Conservation (phyloP, 2,888 invertebrate genomes). For the Deroplatys truncata region DNA sequence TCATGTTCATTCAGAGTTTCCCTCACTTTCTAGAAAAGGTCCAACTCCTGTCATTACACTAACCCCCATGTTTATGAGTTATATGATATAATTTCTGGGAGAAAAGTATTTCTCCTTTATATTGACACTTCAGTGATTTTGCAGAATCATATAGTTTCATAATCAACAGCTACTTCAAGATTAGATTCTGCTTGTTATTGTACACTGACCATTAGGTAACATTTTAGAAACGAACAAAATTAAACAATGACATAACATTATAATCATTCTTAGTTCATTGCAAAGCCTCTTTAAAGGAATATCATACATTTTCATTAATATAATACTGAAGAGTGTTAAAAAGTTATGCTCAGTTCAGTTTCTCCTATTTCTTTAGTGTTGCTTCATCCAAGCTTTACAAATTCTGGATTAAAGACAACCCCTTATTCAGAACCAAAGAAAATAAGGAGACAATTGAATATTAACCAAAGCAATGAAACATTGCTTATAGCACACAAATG, state of each 20-base stretch:
- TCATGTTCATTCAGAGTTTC: not conserved
- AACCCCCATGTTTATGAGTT: not conserved
- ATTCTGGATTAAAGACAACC: not conserved
- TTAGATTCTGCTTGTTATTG: not conserved
- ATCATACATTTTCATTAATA: not conserved
- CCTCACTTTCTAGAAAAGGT: not conserved
- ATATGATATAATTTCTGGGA: not conserved
- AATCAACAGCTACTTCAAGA: not conserved
- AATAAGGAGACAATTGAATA: not conserved
- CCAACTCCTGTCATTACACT: not conserved
- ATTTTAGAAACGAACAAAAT: not conserved
- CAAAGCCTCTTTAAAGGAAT: not conserved
- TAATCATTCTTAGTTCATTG: not conserved
- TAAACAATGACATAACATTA: not conserved
- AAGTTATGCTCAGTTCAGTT: not conserved
- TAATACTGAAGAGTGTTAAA: not conserved
- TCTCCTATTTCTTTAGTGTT: not conserved
- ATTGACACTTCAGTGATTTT: not conserved
- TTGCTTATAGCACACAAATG: not conserved
- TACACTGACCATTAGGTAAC: not conserved
- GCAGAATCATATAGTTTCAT: not conserved
- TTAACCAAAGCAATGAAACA: not conserved
- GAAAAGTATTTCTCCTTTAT: not conserved
- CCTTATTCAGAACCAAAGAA: not conserved
- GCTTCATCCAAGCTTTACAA: not conserved